Base-by-base conservation (phyloP, 2,113 vertebrate genomes). In the Carassius gibelio region DNA sequence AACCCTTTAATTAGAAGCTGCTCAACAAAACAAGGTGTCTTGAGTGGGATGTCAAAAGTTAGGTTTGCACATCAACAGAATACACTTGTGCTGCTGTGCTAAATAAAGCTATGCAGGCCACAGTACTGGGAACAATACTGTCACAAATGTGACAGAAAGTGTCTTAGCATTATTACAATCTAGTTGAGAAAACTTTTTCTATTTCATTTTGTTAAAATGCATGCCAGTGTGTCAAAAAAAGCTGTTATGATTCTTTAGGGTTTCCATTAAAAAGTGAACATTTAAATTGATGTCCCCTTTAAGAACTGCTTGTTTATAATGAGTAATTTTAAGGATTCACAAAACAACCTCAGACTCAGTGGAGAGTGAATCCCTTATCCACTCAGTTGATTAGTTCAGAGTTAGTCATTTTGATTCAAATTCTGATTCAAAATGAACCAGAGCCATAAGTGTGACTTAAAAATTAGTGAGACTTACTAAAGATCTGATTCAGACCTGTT, bases 1-100 rank as follows among this genome's bases (percentile, higher is more conserved):
- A 14, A 61, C 26, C 66, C 55, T 87, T 80, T 50, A 76, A 75
- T 84, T 10, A 75, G 36, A 8, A 79, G 52, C 64, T 80, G 64
- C 75, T 80, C 68, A 62, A 50, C 26, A 84, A 64, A 80, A 78
- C 55, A 23, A 42, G 1, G 50, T 36, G 75, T 23, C 34, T 78
- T 21, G 30, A 74, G 55, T 78, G 19, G 15, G 48, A 57, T 79
- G 21, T 81, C 7, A 61, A 48, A 4, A 42, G 36, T 62, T 48
- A 23, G 30, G 38, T 81, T 66, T 5, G n/a, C 36, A 48, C 8
- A 48, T 9, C n/a, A 30, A n/a, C 36, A 21, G n/a, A 45, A 80
- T 26, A 61, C 7, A 0, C 2, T 4, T 62, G 75, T n/a, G 1
- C 30, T n/a, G 57, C 38, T 3, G 15, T 11, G 13, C 74, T n/a